Percentiles rank a stretch among this genome's conserved stretches.
phyloP scores from a whole-genome alignment of 2,888 invertebrate species.

The Lasioglossum lativentre region DNA sequence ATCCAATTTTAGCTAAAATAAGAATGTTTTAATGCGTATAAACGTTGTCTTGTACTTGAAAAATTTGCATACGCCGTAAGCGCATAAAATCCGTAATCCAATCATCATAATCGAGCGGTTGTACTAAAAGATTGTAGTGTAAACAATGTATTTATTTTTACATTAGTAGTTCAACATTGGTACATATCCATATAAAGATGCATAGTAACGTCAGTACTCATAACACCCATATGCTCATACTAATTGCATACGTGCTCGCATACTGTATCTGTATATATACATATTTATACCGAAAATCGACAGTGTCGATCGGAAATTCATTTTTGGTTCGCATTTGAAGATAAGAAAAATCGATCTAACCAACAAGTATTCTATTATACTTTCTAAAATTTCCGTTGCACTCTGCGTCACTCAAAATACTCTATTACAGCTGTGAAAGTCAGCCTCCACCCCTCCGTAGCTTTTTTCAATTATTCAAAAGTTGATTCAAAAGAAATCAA shows the following conservation, averaged over 20 bases:
- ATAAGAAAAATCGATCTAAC: slow-evolving; percentile 13
- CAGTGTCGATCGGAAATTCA: slow-evolving; percentile 22
- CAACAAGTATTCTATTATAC: background rate
- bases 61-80: background rate
- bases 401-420: background rate
- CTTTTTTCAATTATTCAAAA: background rate
- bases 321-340: slow-evolving; percentile 4
- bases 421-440: background rate
- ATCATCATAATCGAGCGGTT: background rate
- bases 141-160: slow-evolving; percentile 51
- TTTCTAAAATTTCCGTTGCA: slow-evolving; percentile 8
- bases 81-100: background rate
- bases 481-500: slow-evolving; percentile 7
- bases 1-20: background rate
- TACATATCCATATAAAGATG: slow-evolving; percentile 28
- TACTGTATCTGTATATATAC: slow-evolving; percentile 31
- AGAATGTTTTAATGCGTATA: background rate
- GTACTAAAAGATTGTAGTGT: slow-evolving; percentile 24
- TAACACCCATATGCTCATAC: slow-evolving; percentile 21
- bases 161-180: slow-evolving; percentile 38
- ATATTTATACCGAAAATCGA: slow-evolving; percentile 37
- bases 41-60: background rate
- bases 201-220: slow-evolving; percentile 30
- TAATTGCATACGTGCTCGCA: slow-evolving; percentile 12
- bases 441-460: background rate